Base-by-base conservation (phyloP, 2,888 invertebrate species). In the Bombylius discolor region DNA sequence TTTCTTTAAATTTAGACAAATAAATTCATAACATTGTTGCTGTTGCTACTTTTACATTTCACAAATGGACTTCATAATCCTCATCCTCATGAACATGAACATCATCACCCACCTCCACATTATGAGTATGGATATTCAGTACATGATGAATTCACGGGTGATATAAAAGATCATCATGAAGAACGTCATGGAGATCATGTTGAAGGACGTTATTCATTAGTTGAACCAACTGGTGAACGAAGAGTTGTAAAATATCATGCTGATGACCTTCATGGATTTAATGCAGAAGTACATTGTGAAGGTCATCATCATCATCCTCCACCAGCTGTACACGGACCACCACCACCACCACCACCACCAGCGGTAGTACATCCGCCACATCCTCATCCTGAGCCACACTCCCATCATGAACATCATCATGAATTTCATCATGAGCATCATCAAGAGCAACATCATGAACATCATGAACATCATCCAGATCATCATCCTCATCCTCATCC, bases 161-260 rank as follows among this genome's bases (percentile, higher is more conserved):
- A 79, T 64, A 71, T 73, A 57, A 79, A 79, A 63, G 70, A 68
- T 62, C 79, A 79, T 62, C 75, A 76, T 60, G 79, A 79, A 68
- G 58, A 69, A 3, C 76, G 78, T 58, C 72, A 75, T 62, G 78
- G 77, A 53, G 77, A 79, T 65, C 70, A 68, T 56, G 78, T 79
- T 33, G 73, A 76, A 57, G 79, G 79, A 5, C 68, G 71, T 60
- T 79, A 79, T 63, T 75, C 77, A 55, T 65, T 79, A 5, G 68
- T 79, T 60, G 78, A 79, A 59, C 65, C 79, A 36, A 78, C 79
- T 68, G 79, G 79, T 42, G 71, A 72, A 61, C 72, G 70, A 55
- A 74, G 79, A 58, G 70, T 73, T 46, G 79, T 79, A n/a, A 74
- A 77, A 32, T 79, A 79, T 67, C 72, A 73, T 55, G 76, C 79